phyloP scores from a whole-genome alignment of 2,888 invertebrate genomes.

The Yponomeuta cagnagella region DNA sequence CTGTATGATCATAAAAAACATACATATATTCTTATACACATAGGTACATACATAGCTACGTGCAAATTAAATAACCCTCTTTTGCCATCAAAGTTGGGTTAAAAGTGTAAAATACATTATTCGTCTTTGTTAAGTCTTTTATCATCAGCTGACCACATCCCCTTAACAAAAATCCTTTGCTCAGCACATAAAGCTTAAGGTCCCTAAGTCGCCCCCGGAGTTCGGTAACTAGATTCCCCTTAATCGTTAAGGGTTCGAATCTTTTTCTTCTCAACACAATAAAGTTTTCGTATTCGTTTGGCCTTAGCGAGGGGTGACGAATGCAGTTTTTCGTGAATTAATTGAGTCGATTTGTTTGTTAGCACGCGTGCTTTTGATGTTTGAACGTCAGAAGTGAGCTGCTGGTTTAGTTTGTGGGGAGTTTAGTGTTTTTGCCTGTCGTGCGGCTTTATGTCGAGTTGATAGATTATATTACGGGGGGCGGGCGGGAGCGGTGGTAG shows the following conservation, averaged over 20 bases:
- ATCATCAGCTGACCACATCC: too few relatives aligned
- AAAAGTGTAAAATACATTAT: too few relatives aligned
- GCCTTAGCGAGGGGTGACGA: conserved; percentile 30
- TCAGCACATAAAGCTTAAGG: neutral
- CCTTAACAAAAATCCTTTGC: too few relatives aligned
- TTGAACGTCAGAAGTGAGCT: neutral
- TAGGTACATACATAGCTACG: too few relatives aligned
- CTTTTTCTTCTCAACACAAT: conserved; percentile 7
- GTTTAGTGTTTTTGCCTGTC: neutral
- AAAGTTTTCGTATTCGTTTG: neutral
- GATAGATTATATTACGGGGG: too few relatives aligned
- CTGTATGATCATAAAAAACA: too few relatives aligned
- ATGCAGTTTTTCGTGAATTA: conserved; percentile 42
- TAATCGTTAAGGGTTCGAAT: conserved; percentile 10
- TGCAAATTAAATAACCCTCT: too few relatives aligned
- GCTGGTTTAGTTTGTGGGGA: neutral
- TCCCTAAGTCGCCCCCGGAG: neutral
- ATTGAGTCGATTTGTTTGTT: conserved; percentile 41
- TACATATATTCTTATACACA: too few relatives aligned
- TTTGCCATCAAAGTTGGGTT: too few relatives aligned
- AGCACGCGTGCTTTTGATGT: conserved; percentile 12
- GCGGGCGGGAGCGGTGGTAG: too few relatives aligned
- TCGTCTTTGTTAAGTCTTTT: too few relatives aligned
- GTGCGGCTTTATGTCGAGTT: neutral
- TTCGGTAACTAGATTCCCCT: conserved; percentile 11